Conservation (phyloP, 2,797 vertebrate species). For the Chloroceryle inda region DNA sequence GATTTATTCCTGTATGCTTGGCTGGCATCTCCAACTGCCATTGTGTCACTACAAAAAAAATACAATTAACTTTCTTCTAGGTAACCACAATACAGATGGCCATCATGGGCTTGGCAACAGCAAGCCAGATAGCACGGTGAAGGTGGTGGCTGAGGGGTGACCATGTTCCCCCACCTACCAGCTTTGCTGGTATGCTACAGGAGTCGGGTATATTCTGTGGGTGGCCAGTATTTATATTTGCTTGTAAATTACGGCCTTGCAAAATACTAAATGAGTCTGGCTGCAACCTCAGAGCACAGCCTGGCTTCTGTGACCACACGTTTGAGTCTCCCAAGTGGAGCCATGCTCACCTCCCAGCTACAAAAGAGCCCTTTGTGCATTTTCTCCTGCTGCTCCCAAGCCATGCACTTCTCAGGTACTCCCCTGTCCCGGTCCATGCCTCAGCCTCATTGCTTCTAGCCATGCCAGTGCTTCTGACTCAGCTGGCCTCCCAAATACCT, state of each 20-base stretch:
- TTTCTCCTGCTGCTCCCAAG: constrained; percentile 22
- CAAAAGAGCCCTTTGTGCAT: constrained; percentile 32
- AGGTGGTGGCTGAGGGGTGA: neutral
- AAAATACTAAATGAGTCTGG: constrained; percentile 43
- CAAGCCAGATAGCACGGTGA: neutral
- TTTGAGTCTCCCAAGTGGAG: neutral
- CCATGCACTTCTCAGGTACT: neutral
- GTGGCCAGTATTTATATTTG: constrained; percentile 49
- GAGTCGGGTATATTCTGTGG: neutral
- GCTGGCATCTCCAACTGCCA: neutral
- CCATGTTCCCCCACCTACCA: neutral
- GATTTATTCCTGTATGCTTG: neutral
- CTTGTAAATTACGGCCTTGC: constrained; percentile 34
- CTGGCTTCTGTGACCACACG: constrained; percentile 23
- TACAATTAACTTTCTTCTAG: constrained; percentile 14
- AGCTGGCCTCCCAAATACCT: neutral
- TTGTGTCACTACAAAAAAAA: neutral
- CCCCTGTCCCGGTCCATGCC: neutral
- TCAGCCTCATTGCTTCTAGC: neutral
- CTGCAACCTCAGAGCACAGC: constrained; percentile 44
- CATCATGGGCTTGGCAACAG: neutral
- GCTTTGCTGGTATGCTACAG: neutral
- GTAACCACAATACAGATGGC: constrained; percentile 49
- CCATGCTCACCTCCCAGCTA: neutral
- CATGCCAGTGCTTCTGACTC: neutral